These are phyloP conservation scores for Poicephalus gulielmi DNA, from an alignment of 2,113 vertebrate species.

Conservation along the genomic window DNA sequence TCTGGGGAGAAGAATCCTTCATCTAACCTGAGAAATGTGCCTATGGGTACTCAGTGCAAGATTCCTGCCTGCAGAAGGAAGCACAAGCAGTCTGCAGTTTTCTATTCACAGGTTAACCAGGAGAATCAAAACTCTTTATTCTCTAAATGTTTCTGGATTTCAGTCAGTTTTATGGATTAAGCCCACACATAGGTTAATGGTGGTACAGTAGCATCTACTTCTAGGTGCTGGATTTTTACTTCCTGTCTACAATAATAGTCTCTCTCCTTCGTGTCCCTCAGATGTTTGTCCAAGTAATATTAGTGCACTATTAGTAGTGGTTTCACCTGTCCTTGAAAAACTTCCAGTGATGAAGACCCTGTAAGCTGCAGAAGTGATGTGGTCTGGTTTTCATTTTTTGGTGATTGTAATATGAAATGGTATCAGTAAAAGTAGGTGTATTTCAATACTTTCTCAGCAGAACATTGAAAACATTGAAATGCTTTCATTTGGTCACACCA, in stretches of 20 bases:
- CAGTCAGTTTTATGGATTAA: neutral
- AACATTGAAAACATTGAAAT: neutral
- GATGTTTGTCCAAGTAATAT: neutral
- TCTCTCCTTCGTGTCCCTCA: fast-evolving
- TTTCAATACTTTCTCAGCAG: neutral
- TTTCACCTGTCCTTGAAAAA: neutral
- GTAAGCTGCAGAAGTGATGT: neutral
- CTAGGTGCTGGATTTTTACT: neutral
- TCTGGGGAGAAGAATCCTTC: neutral
- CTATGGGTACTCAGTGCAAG: neutral
- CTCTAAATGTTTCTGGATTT: neutral
- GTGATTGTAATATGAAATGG: neutral
- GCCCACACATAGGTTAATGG: neutral
- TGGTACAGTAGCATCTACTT: neutral
- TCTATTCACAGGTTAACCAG: neutral
- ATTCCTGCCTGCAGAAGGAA: neutral
- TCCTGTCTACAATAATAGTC: neutral
- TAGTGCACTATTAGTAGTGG: neutral
- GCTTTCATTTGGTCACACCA: neutral
- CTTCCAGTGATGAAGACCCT: neutral
- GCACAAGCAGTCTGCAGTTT: neutral
- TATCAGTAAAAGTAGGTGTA: neutral
- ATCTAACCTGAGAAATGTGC: neutral
- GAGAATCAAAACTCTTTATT: neutral
- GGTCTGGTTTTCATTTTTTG: neutral